Evolutionary conservation across 2,888 invertebrate genomes (phyloP), one percentile per base, ranked within the genome.

Genomic region (Drosophila rellima): DNA sequence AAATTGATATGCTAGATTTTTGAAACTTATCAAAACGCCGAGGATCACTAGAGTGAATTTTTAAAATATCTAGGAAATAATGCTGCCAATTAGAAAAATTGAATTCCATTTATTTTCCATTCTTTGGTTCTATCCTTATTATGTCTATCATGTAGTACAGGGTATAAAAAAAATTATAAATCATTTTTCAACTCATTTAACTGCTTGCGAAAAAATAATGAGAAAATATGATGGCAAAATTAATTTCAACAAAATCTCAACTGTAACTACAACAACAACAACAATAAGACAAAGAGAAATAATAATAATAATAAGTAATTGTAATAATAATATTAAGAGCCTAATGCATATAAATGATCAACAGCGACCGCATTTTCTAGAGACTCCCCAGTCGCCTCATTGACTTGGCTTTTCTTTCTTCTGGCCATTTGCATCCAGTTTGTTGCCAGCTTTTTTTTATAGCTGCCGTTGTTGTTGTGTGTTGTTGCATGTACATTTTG

Each of bases 161-260:
- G 60, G 74, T 64, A 78, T 67, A 11, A 11, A 0, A 17, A 13
- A 11, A 5, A 66, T 66, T 82, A 73, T 88, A 83, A 78, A 76
- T 88, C 69, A 89, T 73, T 87, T 88, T 78, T 63, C 84, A 88
- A 83, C 74, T 80, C 83, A 89, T 84, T 84, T 80, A 86, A 85
- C 82, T 77, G 70, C 70, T 70, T 64, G 67, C 65, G 63, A 75
- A 73, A 70, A 77, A 7, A 66, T 75, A 74, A 77, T 74, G 74
- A 74, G 77, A 80, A 78, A 79, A 79, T 70, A 76, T 79, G 82
- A 70, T 85, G 79, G 68, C 62, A 70, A 75, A 85, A 85, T 85
- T 76, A 81, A 82, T 88, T 88, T 52, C 71, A 55, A 44, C 51
- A 44, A 63, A 80, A 63, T 71, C 76, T 56, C 64, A 60, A 48